Base-by-base conservation (phyloP, 23 tunicate species). In the Phallusia fumigata region DNA sequence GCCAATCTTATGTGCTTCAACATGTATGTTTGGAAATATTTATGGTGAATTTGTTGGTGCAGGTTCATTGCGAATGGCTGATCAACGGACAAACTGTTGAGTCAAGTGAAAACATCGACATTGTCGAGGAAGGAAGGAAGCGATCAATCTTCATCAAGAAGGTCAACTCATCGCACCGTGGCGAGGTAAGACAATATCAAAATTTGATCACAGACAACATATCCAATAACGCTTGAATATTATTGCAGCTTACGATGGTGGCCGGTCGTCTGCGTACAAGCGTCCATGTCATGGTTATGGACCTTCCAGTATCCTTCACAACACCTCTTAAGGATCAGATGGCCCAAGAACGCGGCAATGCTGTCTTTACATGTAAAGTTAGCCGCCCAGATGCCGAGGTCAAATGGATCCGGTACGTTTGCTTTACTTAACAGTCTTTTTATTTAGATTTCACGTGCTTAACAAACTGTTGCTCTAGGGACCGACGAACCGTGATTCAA, bases 351-450 rank as follows among this genome's bases (percentile, higher is more conserved):
- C 36, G 74, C 26, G 85, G 80, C 73, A 36, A 76, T 24, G 95
- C 80, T 0, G 51, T 33, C 5, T 95, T 95, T 65, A 88, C 80
- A 52, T 90, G 95, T 40, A 53, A 53, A 45, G 79, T 95, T 16
- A 75, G 73, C 65, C 80, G 78, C 52, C 84, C 76, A 21, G 86
- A 87, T 76, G 96, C 81, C 65, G 78, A 90, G 32, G 92, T 90
- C 6, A 86, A 74, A 64, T 95, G 99, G 99, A 74, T 86, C 0
- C 86, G 88, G 99, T 93, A 53, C 6, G 83, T 81, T 13, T 58
- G 26, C 69, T 40, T 40, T 40, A 40, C 47, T 40, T 40, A 40
- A 40, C 10, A 5, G 10, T 40, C 47, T 40, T 40, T 5, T 40
- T 40, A 40, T 40, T 40, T 5, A 40, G 5, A 40, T 40, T 40